Conservation (phyloP, 2,797 vertebrate species). For the Urophycis tenuis region DNA sequence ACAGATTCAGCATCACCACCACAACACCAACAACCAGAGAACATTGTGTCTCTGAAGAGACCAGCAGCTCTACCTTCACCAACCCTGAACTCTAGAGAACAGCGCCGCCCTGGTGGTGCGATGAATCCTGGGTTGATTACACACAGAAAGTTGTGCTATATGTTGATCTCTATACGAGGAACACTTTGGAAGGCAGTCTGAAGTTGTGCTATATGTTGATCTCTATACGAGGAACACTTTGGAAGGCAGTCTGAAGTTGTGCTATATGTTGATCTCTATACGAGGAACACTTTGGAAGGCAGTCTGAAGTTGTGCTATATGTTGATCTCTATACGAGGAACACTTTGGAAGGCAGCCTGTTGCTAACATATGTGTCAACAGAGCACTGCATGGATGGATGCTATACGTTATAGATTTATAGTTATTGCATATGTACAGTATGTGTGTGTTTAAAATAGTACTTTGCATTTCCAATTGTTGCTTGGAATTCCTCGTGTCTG, state of each 20-base stretch:
- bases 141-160: neutral
- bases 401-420: constrained; percentile 59
- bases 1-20: constrained; percentile 62
- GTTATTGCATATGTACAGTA: constrained; percentile 50
- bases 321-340: constrained; percentile 42
- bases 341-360: constrained; percentile 58
- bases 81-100: constrained; percentile 4
- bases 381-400: constrained; percentile 59
- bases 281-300: no score
- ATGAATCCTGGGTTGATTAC: constrained; percentile 39
- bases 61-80: no score
- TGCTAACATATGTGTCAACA: constrained; percentile 60
- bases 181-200: constrained; percentile 58
- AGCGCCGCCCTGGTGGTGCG: constrained; percentile 17
- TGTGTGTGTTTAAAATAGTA: constrained; percentile 42
- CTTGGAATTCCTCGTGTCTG: constrained; percentile 41
- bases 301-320: no score
- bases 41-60: no score
- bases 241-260: no score
- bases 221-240: constrained; percentile 51
- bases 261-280: constrained; percentile 32
- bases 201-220: neutral
- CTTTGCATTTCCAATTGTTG: constrained; percentile 51
- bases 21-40: no score
- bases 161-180: constrained; percentile 40